These are phyloP conservation scores for Reticulitermes lucifugus DNA, from an alignment of 2,888 invertebrate species.

Conservation along the genomic window DNA sequence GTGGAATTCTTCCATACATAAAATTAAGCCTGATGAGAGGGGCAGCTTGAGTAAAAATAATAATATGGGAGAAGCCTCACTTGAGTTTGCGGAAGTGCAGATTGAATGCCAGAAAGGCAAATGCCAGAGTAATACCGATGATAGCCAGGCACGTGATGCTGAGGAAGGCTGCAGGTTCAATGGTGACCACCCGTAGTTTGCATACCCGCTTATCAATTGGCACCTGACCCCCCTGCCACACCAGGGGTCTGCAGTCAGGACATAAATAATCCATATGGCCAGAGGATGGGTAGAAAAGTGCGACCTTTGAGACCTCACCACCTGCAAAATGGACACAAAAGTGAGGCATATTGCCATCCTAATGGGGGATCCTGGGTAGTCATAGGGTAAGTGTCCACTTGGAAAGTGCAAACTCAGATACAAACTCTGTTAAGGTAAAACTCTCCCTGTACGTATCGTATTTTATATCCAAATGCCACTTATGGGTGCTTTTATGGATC, in stretches of 20 bases:
- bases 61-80: constrained; percentile 64
- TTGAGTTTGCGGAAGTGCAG: constrained; percentile 85
- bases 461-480: too few species aligned
- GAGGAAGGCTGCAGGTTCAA: constrained; percentile 81
- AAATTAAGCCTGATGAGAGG: too few species aligned
- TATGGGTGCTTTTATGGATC: too few species aligned
- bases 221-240: constrained; percentile 82
- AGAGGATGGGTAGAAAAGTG: constrained; percentile 72
- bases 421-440: too few species aligned
- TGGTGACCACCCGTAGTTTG: constrained; percentile 79
- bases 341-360: too few species aligned
- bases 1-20: too few species aligned
- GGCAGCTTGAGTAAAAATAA: too few species aligned
- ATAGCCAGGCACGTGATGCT: constrained; percentile 78
- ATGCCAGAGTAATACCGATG: constrained; percentile 79
- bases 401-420: too few species aligned
- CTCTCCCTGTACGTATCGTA: too few species aligned
- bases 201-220: constrained; percentile 84
- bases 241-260: constrained; percentile 73
- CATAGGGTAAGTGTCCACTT: too few species aligned
- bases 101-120: constrained; percentile 84
- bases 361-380: too few species aligned
- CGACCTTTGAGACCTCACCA: constrained; percentile 78
- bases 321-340: constrained; percentile 64
- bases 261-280: constrained; percentile 76